Conservation (phyloP, 2,113 vertebrate species). For the Redunca redunca region DNA sequence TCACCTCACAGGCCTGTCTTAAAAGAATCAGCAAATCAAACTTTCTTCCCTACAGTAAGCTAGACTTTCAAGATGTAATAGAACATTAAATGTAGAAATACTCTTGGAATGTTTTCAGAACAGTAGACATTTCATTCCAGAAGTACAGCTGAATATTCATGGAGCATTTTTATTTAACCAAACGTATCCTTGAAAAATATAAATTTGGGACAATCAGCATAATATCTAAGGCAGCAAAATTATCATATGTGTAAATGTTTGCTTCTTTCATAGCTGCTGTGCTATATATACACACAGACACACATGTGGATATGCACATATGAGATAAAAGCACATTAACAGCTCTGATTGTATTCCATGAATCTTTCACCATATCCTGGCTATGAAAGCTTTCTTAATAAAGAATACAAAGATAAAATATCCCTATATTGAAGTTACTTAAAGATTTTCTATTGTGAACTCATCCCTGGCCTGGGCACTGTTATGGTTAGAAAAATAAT, state of each 20-base stretch:
- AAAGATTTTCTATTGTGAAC: background rate
- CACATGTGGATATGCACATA: background rate
- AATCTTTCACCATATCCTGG: background rate
- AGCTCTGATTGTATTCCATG: background rate
- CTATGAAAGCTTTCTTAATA: background rate
- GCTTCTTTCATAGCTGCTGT: constrained; percentile 43
- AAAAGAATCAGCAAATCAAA: constrained; percentile 49
- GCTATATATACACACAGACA: constrained; percentile 28
- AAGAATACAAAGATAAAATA: background rate
- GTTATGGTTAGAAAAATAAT: background rate
- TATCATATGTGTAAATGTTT: constrained; percentile 48
- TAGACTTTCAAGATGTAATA: constrained; percentile 39
- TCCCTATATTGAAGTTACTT: background rate
- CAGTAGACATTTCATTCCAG: constrained; percentile 52
- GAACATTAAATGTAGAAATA: constrained; percentile 36
- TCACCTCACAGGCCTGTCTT: background rate
- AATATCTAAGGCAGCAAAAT: constrained; percentile 56
- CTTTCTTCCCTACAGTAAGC: background rate
- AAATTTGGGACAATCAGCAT: constrained; percentile 50
- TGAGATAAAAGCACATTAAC: background rate
- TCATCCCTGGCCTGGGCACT: background rate
- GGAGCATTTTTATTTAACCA: constrained; percentile 55
- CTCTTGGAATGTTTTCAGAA: constrained; percentile 61
- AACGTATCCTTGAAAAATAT: constrained; percentile 58
- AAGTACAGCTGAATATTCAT: constrained; percentile 67